phyloP scores from a whole-genome alignment of 2,888 invertebrate species.

The Bellardia bayeri region DNA sequence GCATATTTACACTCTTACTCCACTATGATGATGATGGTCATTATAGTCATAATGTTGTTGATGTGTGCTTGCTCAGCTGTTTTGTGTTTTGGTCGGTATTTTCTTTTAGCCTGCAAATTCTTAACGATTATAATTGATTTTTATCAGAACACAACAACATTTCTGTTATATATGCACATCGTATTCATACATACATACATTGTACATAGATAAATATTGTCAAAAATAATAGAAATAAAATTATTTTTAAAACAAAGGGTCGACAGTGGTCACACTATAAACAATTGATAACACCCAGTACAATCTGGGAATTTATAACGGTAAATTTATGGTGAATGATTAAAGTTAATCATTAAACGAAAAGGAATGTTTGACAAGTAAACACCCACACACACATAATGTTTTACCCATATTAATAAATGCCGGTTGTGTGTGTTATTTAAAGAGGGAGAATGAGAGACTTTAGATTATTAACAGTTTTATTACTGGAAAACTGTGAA shows the following conservation, averaged over 20 bases:
- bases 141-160: constrained; percentile 38
- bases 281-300: constrained; percentile 34
- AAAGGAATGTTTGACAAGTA: not conserved
- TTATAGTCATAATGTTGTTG: constrained; percentile 4
- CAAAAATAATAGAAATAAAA: constrained; percentile 13
- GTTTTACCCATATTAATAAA: not conserved
- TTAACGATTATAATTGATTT: constrained; percentile 59
- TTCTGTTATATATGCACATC: not conserved
- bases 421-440: not conserved
- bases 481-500: not conserved
- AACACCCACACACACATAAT: not conserved
- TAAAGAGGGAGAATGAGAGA: not conserved
- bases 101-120: constrained; percentile 50
- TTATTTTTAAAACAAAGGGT: constrained; percentile 26
- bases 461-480: not conserved
- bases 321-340: constrained; percentile 35
- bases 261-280: not conserved
- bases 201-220: not conserved
- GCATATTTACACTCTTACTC: not conserved
- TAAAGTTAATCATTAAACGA: too few relatives aligned
- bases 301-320: constrained; percentile 36
- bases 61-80: constrained; percentile 59
- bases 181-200: not conserved
- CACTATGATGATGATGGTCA: not conserved
- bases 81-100: constrained; percentile 70